phyloP scores from a whole-genome alignment of 2,888 invertebrate genomes.

The Leptinotarsa haldemani region DNA sequence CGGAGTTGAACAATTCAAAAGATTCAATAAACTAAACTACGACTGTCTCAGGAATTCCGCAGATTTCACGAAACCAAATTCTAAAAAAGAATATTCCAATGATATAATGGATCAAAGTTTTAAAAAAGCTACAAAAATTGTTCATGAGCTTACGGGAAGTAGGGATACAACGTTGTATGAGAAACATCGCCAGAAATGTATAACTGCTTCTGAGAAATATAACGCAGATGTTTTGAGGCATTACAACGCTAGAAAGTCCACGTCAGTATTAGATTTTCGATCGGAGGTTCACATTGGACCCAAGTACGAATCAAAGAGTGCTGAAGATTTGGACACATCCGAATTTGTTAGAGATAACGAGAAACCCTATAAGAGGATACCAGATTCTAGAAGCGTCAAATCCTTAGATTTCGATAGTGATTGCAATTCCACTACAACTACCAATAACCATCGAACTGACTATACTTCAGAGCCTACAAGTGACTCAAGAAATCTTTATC shows the following conservation, averaged over 20 bases:
- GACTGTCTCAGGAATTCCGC: constrained; percentile 48
- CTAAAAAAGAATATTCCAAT: constrained; percentile 52
- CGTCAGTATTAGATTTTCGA: constrained; percentile 70
- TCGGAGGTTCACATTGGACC: constrained; percentile 63
- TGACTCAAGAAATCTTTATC: constrained; percentile 62
- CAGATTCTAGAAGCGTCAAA: constrained; percentile 74
- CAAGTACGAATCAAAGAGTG: constrained; percentile 63
- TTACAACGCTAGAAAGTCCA: constrained; percentile 70
- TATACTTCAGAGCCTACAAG: constrained; percentile 72
- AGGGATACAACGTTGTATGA: constrained; percentile 58
- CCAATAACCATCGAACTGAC: constrained; percentile 60
- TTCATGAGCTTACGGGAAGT: constrained; percentile 62
- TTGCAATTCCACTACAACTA: constrained; percentile 55
- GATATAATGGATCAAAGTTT: constrained; percentile 63
- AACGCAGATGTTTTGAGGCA: constrained; percentile 62
- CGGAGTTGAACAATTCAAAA: constrained; percentile 65
- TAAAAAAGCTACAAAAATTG: constrained; percentile 64
- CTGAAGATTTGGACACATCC: constrained; percentile 66
- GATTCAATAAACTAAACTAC: constrained; percentile 53
- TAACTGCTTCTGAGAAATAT: constrained; percentile 64
- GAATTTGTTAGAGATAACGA: constrained; percentile 60
- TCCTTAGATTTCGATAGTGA: constrained; percentile 85
- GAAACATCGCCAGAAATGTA: constrained; percentile 63
- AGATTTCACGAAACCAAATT: constrained; percentile 52
- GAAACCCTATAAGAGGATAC: constrained; percentile 56